These are phyloP conservation scores for Ifrita kowaldi DNA, from an alignment of 2,113 vertebrate species.

Conservation along the genomic window DNA sequence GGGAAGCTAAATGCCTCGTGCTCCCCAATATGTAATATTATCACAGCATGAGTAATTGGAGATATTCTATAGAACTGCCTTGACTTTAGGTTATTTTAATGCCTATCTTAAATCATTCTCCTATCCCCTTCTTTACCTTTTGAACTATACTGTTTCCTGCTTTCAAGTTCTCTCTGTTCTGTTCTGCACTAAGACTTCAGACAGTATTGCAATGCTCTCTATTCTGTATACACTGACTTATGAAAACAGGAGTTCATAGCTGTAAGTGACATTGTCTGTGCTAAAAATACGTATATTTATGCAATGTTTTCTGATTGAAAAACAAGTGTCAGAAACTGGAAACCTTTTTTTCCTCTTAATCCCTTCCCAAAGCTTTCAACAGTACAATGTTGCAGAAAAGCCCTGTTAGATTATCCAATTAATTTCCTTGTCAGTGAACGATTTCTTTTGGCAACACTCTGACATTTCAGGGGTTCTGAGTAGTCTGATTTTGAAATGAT, in stretches of 20 bases:
- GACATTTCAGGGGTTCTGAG: background rate
- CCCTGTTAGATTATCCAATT: background rate
- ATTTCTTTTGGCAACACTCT: background rate
- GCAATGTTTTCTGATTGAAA: background rate
- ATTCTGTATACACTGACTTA: background rate
- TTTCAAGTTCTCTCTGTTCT: background rate
- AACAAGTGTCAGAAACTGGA: background rate
- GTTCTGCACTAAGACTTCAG: background rate
- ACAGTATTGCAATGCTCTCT: background rate
- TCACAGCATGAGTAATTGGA: conserved; percentile 53
- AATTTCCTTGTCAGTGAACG: background rate
- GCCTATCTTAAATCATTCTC: background rate
- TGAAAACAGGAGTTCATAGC: background rate
- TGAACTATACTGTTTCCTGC: background rate
- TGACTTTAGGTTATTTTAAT: conserved; percentile 51
- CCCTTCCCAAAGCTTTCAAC: background rate
- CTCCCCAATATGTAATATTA: conserved; percentile 14
- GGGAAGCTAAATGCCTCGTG: conserved; percentile 27
- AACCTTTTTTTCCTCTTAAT: background rate
- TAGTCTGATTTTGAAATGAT: background rate
- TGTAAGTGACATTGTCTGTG: background rate
- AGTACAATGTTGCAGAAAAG: background rate
- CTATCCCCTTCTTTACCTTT: background rate
- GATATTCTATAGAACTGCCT: conserved; percentile 1
- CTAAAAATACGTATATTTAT: background rate